Evolutionary conservation across 1,140 invertebrate species (phyloP).

Genomic region (Bombus ignitus): DNA sequence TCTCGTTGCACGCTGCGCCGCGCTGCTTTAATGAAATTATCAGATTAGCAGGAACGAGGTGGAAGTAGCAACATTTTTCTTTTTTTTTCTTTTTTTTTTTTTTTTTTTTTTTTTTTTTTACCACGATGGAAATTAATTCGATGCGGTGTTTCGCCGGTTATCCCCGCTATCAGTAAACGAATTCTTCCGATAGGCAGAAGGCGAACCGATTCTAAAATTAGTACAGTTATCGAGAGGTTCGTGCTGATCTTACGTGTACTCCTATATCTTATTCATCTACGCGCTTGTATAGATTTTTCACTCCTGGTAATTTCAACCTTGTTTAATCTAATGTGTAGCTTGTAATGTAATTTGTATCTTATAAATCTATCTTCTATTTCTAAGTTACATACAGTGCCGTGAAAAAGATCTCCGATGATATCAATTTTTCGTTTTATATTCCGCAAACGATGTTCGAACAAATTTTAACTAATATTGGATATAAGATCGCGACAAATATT

Average conservation of each 20-base stretch:
- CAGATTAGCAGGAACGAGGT: neutral
- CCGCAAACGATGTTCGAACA: neutral
- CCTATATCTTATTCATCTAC: constrained; percentile 12
- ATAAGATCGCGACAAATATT: neutral
- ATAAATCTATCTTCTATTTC: neutral
- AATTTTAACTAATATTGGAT: neutral
- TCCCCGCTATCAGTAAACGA: constrained; percentile 11
- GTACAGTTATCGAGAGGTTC: constrained; percentile 32
- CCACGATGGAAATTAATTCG: neutral
- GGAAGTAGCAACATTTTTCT: neutral
- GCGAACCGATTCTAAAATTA: constrained; percentile 38
- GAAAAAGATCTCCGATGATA: neutral
- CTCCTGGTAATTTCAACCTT: neutral
- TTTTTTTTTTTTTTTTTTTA: neutral
- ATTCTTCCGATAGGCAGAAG: neutral
- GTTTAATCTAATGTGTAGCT: too few species aligned
- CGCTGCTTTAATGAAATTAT: neutral
- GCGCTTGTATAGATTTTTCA: neutral
- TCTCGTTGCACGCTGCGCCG: neutral
- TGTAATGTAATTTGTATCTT: neutral
- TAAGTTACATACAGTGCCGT: neutral
- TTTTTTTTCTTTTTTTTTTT: neutral
- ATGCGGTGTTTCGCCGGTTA: neutral
- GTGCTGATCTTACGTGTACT: constrained; percentile 23
- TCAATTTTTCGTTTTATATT: neutral